Conservation (phyloP, 2,113 vertebrate genomes). For the Megaceryle torquata region DNA sequence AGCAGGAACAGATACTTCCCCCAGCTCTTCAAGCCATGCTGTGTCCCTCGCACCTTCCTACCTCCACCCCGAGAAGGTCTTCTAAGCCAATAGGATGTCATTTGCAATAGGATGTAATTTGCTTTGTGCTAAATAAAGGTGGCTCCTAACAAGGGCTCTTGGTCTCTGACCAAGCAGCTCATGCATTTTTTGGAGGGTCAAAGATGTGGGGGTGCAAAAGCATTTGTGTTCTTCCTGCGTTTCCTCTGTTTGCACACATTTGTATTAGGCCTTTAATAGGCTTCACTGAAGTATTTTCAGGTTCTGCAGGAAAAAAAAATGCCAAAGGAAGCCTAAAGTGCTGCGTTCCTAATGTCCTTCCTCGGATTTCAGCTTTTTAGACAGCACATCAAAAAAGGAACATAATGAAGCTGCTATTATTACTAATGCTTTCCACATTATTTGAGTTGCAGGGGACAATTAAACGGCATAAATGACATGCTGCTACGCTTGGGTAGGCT, state of each 20-base stretch:
- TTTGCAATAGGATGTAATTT: not conserved
- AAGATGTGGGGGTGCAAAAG: not conserved
- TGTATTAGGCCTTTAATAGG: not conserved
- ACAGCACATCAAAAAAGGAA: conserved; percentile 10
- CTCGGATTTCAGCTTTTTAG: conserved; percentile 13
- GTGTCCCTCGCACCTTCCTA: not conserved
- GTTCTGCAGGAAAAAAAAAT: not conserved
- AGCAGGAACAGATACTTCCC: not conserved
- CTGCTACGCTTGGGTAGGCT: not conserved
- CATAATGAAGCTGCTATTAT: conserved; percentile 11
- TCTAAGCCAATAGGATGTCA: not conserved
- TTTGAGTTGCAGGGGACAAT: conserved; percentile 11
- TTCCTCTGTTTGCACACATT: not conserved
- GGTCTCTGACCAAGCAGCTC: not conserved
- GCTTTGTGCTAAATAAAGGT: not conserved
- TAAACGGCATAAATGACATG: not conserved
- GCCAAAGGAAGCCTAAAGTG: not conserved
- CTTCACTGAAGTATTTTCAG: not conserved
- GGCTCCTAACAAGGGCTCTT: not conserved
- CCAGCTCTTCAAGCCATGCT: not conserved
- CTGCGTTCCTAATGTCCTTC: not conserved
- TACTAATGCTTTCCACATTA: conserved; percentile 21
- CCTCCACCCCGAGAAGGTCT: not conserved
- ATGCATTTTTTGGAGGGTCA: not conserved
- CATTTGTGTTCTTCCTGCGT: not conserved